Percentiles rank a stretch among this genome's conserved stretches.
Conservation (phyloP, 2,888 invertebrate genomes). For the Drosophila flavopinicola region DNA sequence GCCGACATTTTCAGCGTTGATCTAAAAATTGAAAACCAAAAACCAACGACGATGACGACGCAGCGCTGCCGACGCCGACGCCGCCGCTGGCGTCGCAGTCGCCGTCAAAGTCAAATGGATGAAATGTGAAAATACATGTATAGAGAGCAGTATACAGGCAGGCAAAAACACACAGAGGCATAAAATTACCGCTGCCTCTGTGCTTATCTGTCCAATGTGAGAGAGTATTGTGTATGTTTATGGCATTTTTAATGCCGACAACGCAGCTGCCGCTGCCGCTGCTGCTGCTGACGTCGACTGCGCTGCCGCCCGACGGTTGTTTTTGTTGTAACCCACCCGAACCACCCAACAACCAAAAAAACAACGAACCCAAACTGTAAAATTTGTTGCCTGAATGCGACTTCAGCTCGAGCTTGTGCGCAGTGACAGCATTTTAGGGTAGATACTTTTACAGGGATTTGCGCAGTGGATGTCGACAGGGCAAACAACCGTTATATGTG, state of each 20-base stretch:
- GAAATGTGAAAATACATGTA: constrained; percentile 54
- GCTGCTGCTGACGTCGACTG: constrained; percentile 38
- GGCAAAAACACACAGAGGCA: constrained; percentile 44
- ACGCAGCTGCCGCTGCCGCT: constrained; percentile 37
- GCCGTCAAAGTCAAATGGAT: constrained; percentile 32
- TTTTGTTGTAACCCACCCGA: constrained; percentile 40
- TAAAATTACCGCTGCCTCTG: constrained; percentile 58
- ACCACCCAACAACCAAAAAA: constrained; percentile 37
- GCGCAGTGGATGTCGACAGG: constrained; percentile 80
- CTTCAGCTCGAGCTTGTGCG: constrained; percentile 80
- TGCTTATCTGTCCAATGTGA: constrained; percentile 49
- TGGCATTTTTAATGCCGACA: constrained; percentile 71
- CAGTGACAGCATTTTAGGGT: constrained; percentile 83
- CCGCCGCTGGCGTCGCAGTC: constrained; percentile 15
- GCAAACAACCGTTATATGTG: constrained; percentile 55
- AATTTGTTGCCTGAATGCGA: constrained; percentile 52
- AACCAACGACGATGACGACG: too few species aligned
- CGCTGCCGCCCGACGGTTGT: constrained; percentile 41
- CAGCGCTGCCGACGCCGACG: constrained; percentile 29
- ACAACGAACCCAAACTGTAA: constrained; percentile 44
- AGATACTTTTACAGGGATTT: constrained; percentile 84
- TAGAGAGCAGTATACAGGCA: constrained; percentile 22
- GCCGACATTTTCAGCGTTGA: constrained; percentile 55
- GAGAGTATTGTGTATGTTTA: constrained; percentile 44
- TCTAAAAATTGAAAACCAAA: constrained; percentile 77